Conservation (phyloP, 2,888 invertebrate genomes). For the Ophion obscuratus region DNA sequence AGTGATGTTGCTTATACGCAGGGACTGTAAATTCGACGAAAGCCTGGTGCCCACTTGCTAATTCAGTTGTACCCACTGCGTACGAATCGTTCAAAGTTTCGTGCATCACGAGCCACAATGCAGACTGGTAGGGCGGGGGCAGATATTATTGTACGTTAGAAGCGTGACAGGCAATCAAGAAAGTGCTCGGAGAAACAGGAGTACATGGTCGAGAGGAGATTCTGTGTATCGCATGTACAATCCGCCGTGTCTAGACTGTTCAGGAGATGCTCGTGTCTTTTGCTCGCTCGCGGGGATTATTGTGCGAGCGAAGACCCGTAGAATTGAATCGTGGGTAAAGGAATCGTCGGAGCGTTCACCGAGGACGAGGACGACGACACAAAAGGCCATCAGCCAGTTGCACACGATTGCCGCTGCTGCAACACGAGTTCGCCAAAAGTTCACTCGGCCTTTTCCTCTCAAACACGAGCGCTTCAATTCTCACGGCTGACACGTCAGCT, state of each 20-base stretch:
- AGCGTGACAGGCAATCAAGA: slow-evolving; percentile 62
- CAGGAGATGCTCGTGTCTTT: slow-evolving; percentile 44
- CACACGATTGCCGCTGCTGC: slow-evolving; percentile 19
- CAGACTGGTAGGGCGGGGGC: not conserved
- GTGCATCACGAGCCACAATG: slow-evolving; percentile 28
- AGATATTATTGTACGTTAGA: slow-evolving; percentile 24
- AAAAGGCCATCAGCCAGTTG: slow-evolving; percentile 60
- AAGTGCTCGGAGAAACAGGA: slow-evolving; percentile 61
- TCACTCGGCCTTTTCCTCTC: slow-evolving; percentile 32
- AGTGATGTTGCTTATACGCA: too few species aligned
- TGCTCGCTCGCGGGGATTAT: slow-evolving; percentile 26
- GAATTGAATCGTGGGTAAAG: slow-evolving; percentile 56
- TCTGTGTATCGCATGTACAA: slow-evolving; percentile 6
- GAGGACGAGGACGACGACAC: slow-evolving; percentile 39
- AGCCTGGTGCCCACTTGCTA: not conserved
- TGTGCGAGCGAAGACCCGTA: slow-evolving; percentile 23
- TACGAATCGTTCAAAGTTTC: slow-evolving; percentile 17
- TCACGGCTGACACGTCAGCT: too few species aligned
- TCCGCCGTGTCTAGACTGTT: slow-evolving; percentile 57
- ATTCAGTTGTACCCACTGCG: slow-evolving; percentile 13
- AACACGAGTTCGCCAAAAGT: slow-evolving; percentile 56
- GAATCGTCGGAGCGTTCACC: slow-evolving; percentile 63
- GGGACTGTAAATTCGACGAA: slow-evolving; percentile 14
- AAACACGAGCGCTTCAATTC: not conserved
- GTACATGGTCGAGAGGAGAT: slow-evolving; percentile 12